Conservation (phyloP, 2,113 vertebrate genomes). For the Merops nubicus region DNA sequence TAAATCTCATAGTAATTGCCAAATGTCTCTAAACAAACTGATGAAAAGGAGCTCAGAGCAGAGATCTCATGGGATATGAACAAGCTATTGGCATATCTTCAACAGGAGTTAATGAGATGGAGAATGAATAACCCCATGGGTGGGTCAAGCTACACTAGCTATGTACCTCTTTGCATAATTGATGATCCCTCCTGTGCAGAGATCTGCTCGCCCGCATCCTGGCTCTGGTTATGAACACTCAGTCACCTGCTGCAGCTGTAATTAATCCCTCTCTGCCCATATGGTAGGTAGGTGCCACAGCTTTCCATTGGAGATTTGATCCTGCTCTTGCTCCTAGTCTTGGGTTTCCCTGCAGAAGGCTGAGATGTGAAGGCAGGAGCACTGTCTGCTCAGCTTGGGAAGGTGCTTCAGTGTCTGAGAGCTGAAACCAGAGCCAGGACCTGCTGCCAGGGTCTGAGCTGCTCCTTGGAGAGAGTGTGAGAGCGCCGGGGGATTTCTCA, state of each 20-base stretch:
- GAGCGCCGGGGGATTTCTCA: background rate
- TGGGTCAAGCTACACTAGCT: background rate
- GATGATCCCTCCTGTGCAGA: background rate
- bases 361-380: background rate
- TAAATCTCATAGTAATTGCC: background rate
- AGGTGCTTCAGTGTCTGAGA: background rate
- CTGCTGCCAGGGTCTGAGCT: background rate
- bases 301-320: constrained; percentile 44
- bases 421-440: background rate
- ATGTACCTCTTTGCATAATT: constrained; percentile 37
- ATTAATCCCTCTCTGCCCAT: constrained; percentile 56
- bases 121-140: background rate
- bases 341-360: constrained; percentile 55
- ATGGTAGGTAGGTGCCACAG: constrained; percentile 26
- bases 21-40: background rate
- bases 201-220: background rate
- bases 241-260: constrained; percentile 42
- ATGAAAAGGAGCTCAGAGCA: background rate
- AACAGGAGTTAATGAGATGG: constrained; percentile 1
- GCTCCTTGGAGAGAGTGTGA: background rate
- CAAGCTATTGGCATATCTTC: background rate
- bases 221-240: background rate
- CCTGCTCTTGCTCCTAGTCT: constrained; percentile 48
- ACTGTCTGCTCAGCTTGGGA: background rate
- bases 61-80: background rate